Conservation (phyloP, 2,113 vertebrate genomes). For the Bombycilla garrulus region DNA sequence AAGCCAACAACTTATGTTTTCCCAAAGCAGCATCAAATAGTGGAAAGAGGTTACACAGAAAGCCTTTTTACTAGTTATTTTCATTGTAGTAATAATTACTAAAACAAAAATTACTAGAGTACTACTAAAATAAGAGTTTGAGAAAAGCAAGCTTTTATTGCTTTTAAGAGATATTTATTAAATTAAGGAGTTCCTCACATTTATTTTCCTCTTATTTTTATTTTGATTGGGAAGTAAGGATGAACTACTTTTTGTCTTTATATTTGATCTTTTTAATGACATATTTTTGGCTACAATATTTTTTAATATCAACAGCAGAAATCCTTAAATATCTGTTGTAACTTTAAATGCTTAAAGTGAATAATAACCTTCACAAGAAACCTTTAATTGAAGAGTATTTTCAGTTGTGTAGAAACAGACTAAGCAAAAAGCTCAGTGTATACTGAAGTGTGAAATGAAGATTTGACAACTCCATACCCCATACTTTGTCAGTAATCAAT, state of each 20-base stretch:
- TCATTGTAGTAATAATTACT: neutral
- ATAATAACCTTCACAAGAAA: neutral
- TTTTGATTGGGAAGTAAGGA: neutral
- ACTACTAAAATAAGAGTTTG: neutral
- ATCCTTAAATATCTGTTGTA: neutral
- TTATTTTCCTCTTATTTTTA: neutral
- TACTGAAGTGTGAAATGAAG: constrained; percentile 1
- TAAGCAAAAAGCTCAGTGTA: neutral
- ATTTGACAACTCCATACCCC: neutral
- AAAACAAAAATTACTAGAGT: neutral
- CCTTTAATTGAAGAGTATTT: neutral
- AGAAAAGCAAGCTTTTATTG: neutral
- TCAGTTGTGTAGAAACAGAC: neutral
- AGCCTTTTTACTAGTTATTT: neutral
- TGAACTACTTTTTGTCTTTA: neutral
- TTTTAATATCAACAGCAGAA: neutral
- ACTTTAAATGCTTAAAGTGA: neutral
- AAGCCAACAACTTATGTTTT: neutral
- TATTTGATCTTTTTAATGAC: neutral
- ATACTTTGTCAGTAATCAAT: neutral
- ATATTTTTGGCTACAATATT: neutral
- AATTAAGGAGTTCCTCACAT: neutral
- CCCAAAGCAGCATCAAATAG: neutral
- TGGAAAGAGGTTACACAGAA: neutral
- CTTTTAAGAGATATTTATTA: neutral